A percentile compares a stretch with the other conserved stretches of the same genome.
phyloP scores from a whole-genome alignment of 1,140 invertebrate species.

The Prorops nasuta region DNA sequence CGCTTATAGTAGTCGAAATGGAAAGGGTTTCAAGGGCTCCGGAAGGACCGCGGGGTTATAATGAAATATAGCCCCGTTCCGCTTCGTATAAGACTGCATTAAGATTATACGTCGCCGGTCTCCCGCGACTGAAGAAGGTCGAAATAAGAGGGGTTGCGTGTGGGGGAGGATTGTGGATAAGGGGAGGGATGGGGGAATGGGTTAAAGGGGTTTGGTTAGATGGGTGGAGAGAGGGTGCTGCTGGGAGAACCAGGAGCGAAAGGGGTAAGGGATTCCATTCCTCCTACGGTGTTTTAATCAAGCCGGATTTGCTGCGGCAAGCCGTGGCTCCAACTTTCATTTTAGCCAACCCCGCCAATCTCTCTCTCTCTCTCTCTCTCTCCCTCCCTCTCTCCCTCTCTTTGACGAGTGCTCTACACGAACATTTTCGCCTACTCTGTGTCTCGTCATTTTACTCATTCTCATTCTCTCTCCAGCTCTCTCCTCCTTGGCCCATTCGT shows the following conservation, averaged over 20 bases:
- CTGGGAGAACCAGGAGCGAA: constrained; percentile 11
- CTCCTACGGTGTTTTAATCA: constrained; percentile 55
- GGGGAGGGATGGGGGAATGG: neutral
- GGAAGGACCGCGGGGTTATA: constrained; percentile 55
- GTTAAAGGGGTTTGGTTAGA: neutral
- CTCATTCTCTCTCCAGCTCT: neutral
- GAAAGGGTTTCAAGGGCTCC: constrained; percentile 48
- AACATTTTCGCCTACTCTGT: neutral
- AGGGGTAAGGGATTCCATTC: constrained; percentile 48
- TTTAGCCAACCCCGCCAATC: constrained; percentile 43
- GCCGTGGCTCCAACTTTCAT: constrained; percentile 55
- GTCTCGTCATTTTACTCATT: too few species aligned
- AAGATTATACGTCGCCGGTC: constrained; percentile 52
- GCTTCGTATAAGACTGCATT: constrained; percentile 57
- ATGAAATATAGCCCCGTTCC: constrained; percentile 57
- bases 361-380: constrained; percentile 17
- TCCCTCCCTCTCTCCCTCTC: constrained; percentile 5
- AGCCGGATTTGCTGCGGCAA: constrained; percentile 58
- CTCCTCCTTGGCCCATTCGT: constrained; percentile 1
- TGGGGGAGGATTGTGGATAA: constrained; percentile 16
- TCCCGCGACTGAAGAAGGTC: constrained; percentile 43
- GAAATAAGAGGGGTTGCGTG: constrained; percentile 31
- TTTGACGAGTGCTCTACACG: neutral
- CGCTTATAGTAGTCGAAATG: constrained; percentile 38
- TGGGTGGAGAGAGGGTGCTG: neutral